Evolutionary conservation across 92 coral and sea anemone species (phyloP), one percentile per base, ranked within the genome.

Genomic region (Meandrina meandrites): DNA sequence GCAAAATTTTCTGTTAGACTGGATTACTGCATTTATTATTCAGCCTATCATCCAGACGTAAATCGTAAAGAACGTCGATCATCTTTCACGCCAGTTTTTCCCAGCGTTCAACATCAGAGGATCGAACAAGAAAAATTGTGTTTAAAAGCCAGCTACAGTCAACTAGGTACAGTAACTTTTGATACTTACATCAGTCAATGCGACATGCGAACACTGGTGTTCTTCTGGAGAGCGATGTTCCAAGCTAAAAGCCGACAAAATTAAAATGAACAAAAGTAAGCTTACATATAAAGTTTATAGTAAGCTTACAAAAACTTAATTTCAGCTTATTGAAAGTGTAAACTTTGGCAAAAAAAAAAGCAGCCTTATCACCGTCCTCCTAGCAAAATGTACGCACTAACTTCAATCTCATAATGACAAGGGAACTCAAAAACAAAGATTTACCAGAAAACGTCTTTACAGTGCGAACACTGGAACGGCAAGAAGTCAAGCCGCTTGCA

Each of bases 401-500:
- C 0, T 48, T 12, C 9, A 48, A 48, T 13, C 0, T 48, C 12
- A 40, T 40, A 40, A 40, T 48, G 11, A 48, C 7, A 4, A n/a
- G n/a, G n/a, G 13, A 73, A 73, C 51, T 34, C 24, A 7, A 7
- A 73, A 73, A 9, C 32, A 58, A 74, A 27, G 9, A 27, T 90
- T 48, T 87, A 96, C 99, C 99, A 96, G 89, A 95, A 96, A 53
- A 81, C 83, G 30, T 92, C 91, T 70, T 91, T 93, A 81, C 99
- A 97, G 82, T 93, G 96, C 0, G 90, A 86, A 81, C 99, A 97
- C 48, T 88, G 87, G 75, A 97, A 97, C 6, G 99, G 99, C 34
- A 97, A 86, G 75, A 97, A 97, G 57, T 97, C 99, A 16, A 97
- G 93, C 24, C 93, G 95, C 67, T 92, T 97, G 70, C 99, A 97